Conservation (phyloP, 2,797 vertebrate species). For the Pelochelys cantorii region DNA sequence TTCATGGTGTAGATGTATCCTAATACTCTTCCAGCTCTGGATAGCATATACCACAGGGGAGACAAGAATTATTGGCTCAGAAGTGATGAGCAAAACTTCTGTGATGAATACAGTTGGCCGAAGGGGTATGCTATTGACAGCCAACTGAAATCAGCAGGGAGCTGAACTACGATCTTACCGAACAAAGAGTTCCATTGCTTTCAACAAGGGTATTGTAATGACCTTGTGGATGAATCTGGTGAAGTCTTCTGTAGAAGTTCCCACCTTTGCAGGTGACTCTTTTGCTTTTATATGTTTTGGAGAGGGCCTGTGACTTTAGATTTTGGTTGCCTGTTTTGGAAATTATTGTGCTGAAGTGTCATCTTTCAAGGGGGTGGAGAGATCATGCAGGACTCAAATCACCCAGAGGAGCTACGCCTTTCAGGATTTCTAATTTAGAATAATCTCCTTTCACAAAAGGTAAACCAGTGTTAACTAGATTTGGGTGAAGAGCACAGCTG, state of each 20-base stretch:
- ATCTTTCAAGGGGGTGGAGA: neutral
- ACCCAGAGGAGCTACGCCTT: neutral
- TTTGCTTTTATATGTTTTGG: neutral
- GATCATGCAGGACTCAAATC: accelerated
- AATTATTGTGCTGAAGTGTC: neutral
- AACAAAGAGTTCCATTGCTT: neutral
- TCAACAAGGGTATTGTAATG: neutral
- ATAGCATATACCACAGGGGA: neutral
- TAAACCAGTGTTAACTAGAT: neutral
- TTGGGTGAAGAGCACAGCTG: neutral
- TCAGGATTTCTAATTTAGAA: neutral
- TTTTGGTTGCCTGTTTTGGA: neutral
- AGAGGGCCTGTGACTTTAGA: neutral
- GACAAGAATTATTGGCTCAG: neutral
- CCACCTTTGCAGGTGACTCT: neutral
- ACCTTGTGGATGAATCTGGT: neutral
- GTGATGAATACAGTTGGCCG: neutral
- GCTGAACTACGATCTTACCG: neutral
- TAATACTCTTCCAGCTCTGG: neutral
- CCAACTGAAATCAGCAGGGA: neutral
- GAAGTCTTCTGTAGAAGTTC: neutral
- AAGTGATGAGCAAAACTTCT: accelerated
- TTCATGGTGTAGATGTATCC: no score
- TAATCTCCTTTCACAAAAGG: neutral
- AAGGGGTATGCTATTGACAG: neutral